Evolutionary conservation across 2,797 vertebrate genomes (phyloP).

Genomic region (Betta splendens): DNA sequence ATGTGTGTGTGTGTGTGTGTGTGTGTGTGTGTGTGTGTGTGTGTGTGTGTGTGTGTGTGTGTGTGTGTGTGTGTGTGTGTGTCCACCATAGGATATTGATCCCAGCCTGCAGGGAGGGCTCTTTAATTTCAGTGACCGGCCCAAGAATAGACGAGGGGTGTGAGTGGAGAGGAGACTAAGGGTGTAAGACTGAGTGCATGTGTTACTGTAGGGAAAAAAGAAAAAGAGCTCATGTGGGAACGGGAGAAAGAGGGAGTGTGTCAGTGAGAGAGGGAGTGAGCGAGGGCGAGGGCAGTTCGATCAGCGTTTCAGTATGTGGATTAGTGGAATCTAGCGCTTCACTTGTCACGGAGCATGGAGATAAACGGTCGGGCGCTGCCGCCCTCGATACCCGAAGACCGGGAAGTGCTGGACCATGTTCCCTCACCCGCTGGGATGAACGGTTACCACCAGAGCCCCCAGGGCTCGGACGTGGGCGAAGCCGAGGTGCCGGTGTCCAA

Average conservation of each 20-base stretch:
- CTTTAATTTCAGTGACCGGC: constrained; percentile 81
- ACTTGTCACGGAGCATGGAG: no score
- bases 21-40: no score
- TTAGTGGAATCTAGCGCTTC: constrained; percentile 24
- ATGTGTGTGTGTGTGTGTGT: constrained; percentile 9
- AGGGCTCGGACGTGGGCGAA: constrained; percentile 69
- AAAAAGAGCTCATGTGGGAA: constrained; percentile 51
- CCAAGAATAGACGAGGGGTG: constrained; percentile 69
- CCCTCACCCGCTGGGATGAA: constrained; percentile 54
- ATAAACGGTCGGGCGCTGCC: constrained; percentile 73
- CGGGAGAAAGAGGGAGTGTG: constrained; percentile 67
- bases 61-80: no score
- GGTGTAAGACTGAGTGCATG: constrained; percentile 27
- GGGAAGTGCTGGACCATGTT: constrained; percentile 70
- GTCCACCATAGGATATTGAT: constrained; percentile 55
- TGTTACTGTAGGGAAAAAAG: constrained; percentile 1
- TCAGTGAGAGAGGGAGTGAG: constrained; percentile 30
- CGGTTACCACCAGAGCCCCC: constrained; percentile 66
- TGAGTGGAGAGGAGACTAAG: constrained; percentile 61
- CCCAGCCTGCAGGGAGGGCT: constrained; percentile 67
- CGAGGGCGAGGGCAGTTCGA: constrained; percentile 63
- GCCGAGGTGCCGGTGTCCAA: constrained; percentile 90
- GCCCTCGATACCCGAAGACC: constrained; percentile 85
- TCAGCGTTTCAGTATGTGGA: constrained; percentile 60
- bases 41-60: no score